Evolutionary conservation across 2,113 vertebrate genomes (phyloP), one percentile per base, ranked within the genome.

Genomic region (Cairina moschata): DNA sequence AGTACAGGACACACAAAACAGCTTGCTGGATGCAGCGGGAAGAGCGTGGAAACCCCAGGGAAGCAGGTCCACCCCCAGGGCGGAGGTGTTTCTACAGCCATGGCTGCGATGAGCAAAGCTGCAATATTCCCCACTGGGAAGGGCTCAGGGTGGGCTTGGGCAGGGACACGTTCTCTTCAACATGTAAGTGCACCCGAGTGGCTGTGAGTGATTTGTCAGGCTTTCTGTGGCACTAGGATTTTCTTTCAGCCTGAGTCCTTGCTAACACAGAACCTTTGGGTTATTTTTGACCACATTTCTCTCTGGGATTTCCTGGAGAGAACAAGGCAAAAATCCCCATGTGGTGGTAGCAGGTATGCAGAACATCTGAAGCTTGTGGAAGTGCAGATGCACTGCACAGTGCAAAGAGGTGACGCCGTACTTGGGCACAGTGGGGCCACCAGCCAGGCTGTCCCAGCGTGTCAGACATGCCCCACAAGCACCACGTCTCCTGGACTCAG

Each of bases 381-480:
- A 63, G 42, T 1, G n/a, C 68, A 79, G 34, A 66, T 66, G 36
- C 11, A 11, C 12, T 38, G n/a, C 52, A 56, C 0, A 0, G 58
- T 34, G 34, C n/a, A n/a, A 54, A 69, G 38, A 69, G 12, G 29
- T 2, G 32, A 80, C 2, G 21, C 42, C 48, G 17, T 29, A 38
- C 1, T 1, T 32, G 62, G 36, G 40, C 56, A 40, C 11, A 2
- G 1, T 21, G 28, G 28, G 15, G 8, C 25, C 6, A 3, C 26
- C 3, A 20, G 46, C 14, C 5, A 1, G 52, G 13, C 4, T 29
- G 22, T n/a, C 48, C 34, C 72, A 36, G 54, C 0, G 0, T 0
- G 0, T 9, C 1, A 0, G 86, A 58, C 28, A 28, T 56, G 44
- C 20, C 34, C 34, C 44, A 38, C 36, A 60, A 42, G 23, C 44